Evolutionary conservation across 2,888 invertebrate genomes (phyloP), one percentile per base, ranked within the genome.

Genomic region (Pyrrhia umbra): DNA sequence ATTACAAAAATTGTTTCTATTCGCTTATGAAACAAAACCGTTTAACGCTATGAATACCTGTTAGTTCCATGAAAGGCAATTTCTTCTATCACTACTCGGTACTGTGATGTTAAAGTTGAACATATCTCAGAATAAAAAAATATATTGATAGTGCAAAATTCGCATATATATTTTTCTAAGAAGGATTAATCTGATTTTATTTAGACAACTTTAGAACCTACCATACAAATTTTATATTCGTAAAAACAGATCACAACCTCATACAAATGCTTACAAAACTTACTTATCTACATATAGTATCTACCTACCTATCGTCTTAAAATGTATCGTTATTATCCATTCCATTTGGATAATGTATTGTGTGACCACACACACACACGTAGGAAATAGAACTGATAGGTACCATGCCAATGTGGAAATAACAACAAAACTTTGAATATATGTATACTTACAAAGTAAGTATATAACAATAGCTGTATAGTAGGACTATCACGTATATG

Each of bases 311-410:
- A 43, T 62, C 63, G 75, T 60, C 50, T 75, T 45, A 75, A 75
- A 56, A 70, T 75, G 75, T 70, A 75, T 70, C 21, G 51, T 70
- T 62, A 62, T 62, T 52, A 56, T 27, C 43, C 15, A 72, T 67
- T 67, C 15, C 70, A 71, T 75, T 75, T 52, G 13, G 8, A 62
- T 75, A 56, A 62, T 75, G 63, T 55, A 55, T 21, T 50, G 15
- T 46, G 49, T 23, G 21, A 20, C 10, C 25, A 8, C 13, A 43
- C 21, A n/a, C n/a, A 47, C n/a, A 25, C 37, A 13, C 16, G 39
- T 13, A 20, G 2, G 18, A 63, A 39, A 21, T 74, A 60, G 16
- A 18, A 54, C 9, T 25, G 37, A 47, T 55, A n/a, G 20, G 42
- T 42, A 9, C 15, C 42, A 68, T 34, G 30, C 39, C 51, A 52